Conservation (phyloP, 2,113 vertebrate genomes). For the Ursus arctos region DNA sequence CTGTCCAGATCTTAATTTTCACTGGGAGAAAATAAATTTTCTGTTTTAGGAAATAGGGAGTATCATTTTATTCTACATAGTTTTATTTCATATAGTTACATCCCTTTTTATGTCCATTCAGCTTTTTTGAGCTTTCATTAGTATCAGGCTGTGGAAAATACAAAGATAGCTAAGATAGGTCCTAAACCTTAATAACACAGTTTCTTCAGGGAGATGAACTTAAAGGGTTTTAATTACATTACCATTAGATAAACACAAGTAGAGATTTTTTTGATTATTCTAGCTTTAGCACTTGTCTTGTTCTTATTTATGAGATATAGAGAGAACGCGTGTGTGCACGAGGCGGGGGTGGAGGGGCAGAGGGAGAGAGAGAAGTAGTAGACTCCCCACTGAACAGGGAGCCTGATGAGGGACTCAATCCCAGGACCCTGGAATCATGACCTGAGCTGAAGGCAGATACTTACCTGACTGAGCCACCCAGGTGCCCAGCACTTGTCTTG, state of each 20-base stretch:
- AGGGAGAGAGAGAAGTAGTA: no score
- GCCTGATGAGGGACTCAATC: no score
- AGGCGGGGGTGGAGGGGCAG: no score
- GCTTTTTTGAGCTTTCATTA: background rate
- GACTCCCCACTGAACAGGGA: no score
- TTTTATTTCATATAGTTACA: background rate
- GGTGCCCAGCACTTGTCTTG: background rate
- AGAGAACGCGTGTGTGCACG: no score
- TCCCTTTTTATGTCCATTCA: background rate
- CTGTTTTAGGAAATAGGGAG: background rate
- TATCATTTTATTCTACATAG: background rate
- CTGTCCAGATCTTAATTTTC: background rate
- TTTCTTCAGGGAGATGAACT: background rate
- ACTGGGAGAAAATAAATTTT: conserved; percentile 7
- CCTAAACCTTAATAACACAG: background rate
- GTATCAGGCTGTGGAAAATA: background rate
- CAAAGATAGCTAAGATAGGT: background rate
- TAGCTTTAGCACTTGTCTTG: background rate
- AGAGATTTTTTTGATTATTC: background rate
- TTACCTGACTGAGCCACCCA: no score
- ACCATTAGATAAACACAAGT: background rate
- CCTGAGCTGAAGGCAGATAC: no score
- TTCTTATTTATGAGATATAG: background rate
- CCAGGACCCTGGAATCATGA: no score
- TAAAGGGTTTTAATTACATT: background rate